Evolutionary conservation across 2,797 vertebrate genomes (phyloP).

Genomic region (Knipowitschia caucasica): DNA sequence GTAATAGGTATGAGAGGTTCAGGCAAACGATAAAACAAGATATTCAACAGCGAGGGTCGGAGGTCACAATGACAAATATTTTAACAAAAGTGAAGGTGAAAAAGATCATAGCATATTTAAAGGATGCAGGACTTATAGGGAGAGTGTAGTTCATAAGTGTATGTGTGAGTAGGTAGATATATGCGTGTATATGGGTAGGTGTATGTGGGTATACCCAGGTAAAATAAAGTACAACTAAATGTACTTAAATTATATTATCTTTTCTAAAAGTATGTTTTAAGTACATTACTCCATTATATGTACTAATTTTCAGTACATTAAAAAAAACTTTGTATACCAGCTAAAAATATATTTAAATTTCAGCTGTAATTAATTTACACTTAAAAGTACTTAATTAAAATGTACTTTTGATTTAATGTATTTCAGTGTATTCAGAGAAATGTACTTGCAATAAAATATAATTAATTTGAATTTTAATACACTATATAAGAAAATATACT

Average conservation of each 20-base stretch:
- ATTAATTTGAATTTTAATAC: not conserved
- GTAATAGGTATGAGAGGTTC: no score
- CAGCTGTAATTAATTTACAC: not conserved
- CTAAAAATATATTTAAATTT: not conserved
- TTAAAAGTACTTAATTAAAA: not conserved
- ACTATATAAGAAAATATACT: not conserved
- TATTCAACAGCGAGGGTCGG: no score
- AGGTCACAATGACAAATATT: no score
- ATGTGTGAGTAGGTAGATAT: no score
- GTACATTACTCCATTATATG: not conserved
- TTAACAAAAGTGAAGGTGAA: no score
- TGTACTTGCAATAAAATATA: not conserved
- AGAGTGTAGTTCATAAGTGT: no score
- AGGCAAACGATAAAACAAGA: no score
- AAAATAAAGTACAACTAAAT: not conserved
- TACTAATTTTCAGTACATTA: not conserved
- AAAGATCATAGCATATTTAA: no score
- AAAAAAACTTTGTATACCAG: not conserved
- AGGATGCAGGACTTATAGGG: no score
- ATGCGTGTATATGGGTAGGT: no score
- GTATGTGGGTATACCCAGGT: no score
- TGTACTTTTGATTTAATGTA: not conserved
- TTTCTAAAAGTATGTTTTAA: not conserved
- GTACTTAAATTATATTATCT: not conserved
- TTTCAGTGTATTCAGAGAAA: not conserved